Percentiles rank a stretch among this genome's conserved stretches.
phyloP scores from a whole-genome alignment of 1,140 invertebrate genomes.

The Ectropis grisescens region DNA sequence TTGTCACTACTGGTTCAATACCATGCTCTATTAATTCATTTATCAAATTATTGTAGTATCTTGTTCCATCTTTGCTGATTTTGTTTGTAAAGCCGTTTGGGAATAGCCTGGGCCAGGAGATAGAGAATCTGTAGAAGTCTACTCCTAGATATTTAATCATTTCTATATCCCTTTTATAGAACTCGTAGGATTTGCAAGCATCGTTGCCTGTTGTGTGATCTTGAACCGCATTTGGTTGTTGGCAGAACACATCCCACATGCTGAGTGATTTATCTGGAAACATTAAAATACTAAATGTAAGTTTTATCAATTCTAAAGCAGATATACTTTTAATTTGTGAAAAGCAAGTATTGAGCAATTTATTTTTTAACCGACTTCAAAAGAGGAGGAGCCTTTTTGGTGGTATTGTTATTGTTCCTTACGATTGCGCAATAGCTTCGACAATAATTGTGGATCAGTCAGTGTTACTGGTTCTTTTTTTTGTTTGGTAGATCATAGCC shows the following conservation, averaged over 20 bases:
- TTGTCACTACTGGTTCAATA: constrained; percentile 70
- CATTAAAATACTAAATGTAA: too few species aligned
- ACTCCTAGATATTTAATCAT: constrained; percentile 48
- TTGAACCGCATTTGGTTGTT: constrained; percentile 2
- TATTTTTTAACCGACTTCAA: too few species aligned
- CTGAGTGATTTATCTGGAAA: constrained; percentile 41
- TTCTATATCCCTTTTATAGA: constrained; percentile 9
- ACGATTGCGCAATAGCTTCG: too few species aligned
- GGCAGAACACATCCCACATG: constrained; percentile 25
- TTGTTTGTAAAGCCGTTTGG: constrained; percentile 64
- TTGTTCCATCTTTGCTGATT: constrained; percentile 67
- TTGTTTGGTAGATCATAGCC: too few species aligned
- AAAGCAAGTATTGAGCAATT: neutral
- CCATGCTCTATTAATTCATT: constrained; percentile 63
- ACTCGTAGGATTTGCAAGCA: constrained; percentile 10
- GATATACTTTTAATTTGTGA: neutral
- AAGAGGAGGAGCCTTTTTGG: too few species aligned
- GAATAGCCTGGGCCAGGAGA: constrained; percentile 74
- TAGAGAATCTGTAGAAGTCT: constrained; percentile 73
- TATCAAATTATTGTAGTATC: constrained; percentile 74
- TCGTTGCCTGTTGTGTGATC: constrained; percentile 6
- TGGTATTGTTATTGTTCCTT: too few species aligned
- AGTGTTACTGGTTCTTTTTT: too few species aligned
- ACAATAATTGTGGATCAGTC: too few species aligned
- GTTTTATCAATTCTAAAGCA: too few species aligned